Base-by-base conservation (phyloP, 2,888 invertebrate species). In the Tinea semifulvella region DNA sequence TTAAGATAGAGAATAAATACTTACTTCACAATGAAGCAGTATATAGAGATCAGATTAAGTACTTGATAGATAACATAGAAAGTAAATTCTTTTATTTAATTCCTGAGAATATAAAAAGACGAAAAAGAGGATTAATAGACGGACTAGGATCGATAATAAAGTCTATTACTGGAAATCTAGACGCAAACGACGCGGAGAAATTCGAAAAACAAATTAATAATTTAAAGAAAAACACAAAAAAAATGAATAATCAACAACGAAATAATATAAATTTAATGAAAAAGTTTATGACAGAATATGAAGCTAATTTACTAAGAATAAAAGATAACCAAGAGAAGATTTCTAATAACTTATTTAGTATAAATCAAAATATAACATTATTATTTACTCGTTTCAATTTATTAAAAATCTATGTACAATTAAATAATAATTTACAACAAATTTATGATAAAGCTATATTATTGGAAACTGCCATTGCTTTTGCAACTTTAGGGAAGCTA, bases 21-120 rank as follows among this genome's bases (percentile, higher is more conserved):
- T 5, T 28, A 13, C 35, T 11, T 4, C 16, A 5, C 16, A 14
- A 36, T 36, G 16, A 20, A 3, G n/a, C 8, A 4, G 20, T 6
- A n/a, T n/a, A 39, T 19, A 39, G 20, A 39, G 39, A 39, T 19
- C 39, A 39, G 11, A 5, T 39, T 19, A 39, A 19, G 20, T 39
- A 39, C n/a, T 19, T 39, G 39, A 39, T 39, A 39, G 19, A 39
- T n/a, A 39, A 39, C 11, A 39, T 39, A 19, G 39, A 39, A 39
- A 39, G 39, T 39, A 39, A 39, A 13, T 20, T 39, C 4, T 39
- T 19, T 11, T 39, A 39, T 11, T 17, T 39, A 16, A 3, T 39
- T 2, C 39, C 39, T 3, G n/a, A 39, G 8, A 19, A 6, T 17
- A 5, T 10, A 3, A 3, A 17, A 3, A 39, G 18, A 39, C 20